phyloP scores from a whole-genome alignment of 2,113 vertebrate genomes.

The Grus americana region DNA sequence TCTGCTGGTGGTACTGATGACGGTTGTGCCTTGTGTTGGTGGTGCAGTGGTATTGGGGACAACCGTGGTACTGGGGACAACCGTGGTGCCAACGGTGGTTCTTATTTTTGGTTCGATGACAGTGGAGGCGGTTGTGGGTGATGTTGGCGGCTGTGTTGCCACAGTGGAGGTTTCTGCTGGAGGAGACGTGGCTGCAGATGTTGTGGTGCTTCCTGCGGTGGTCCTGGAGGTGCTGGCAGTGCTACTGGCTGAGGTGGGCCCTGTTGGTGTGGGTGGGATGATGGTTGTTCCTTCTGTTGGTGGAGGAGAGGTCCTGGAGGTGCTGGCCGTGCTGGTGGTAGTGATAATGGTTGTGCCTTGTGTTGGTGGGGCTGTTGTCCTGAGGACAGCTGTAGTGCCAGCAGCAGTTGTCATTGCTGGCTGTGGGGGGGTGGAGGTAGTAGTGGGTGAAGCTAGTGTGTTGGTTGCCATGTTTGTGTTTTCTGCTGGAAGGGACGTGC shows the following conservation, averaged over 20 bases:
- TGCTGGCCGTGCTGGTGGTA: not conserved
- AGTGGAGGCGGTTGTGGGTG: not conserved
- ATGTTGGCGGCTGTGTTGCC: not conserved
- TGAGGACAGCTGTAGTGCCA: fast-evolving
- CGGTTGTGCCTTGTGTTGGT: no score
- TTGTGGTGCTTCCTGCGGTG: no score
- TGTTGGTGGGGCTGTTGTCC: fast-evolving
- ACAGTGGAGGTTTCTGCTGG: not conserved
- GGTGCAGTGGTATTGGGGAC: no score
- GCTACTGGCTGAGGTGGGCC: not conserved
- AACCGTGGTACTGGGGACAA: no score
- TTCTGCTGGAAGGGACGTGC: fast-evolving
- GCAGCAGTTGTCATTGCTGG: fast-evolving
- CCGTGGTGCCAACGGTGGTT: not conserved
- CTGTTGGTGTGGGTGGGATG: no score
- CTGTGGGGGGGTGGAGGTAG: fast-evolving
- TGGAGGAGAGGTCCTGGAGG: fast-evolving
- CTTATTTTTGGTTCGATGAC: fast-evolving
- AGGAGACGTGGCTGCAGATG: not conserved
- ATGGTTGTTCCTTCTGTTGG: no score
- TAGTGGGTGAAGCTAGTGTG: fast-evolving
- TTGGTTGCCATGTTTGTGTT: fast-evolving
- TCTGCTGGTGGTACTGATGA: no score
- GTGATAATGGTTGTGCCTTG: no score
- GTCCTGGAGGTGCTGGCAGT: not conserved